phyloP scores from a whole-genome alignment of 2,797 vertebrate genomes.

The Eupleurogrammus muticus region DNA sequence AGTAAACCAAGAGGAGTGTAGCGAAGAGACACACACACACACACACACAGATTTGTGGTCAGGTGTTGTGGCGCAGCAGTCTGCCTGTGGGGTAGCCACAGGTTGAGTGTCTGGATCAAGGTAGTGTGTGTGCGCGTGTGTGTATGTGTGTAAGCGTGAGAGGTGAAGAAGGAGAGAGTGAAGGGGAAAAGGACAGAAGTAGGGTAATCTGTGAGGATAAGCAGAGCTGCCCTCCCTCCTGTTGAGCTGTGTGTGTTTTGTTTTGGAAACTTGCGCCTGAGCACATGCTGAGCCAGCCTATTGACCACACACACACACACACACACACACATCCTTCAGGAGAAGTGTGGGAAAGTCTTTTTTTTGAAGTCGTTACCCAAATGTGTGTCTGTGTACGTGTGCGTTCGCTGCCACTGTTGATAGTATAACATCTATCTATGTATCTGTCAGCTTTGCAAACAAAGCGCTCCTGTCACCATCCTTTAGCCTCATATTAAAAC shows the following conservation, averaged over 20 bases:
- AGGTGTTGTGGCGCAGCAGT: constrained; percentile 1
- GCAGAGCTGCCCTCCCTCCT: constrained; percentile 44
- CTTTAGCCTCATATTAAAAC: constrained; percentile 7
- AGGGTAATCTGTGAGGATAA: constrained; percentile 66
- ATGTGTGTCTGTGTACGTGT: neutral
- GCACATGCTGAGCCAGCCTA: constrained; percentile 61
- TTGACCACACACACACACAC: constrained; percentile 2
- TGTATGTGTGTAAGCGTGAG: too few species aligned
- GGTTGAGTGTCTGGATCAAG: constrained; percentile 1
- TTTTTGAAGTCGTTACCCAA: neutral
- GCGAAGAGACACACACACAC: neutral
- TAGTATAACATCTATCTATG: too few species aligned
- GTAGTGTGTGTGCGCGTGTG: neutral
- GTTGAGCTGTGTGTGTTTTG: constrained; percentile 55
- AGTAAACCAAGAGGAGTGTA: neutral
- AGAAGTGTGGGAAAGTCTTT: constrained; percentile 49
- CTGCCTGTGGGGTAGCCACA: constrained; percentile 3
- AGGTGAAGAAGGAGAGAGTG: neutral
- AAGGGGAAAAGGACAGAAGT: constrained; percentile 36
- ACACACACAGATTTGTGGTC: constrained; percentile 14
- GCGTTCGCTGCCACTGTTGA: constrained; percentile 7
- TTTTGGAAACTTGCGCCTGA: constrained; percentile 66
- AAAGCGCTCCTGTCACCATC: constrained; percentile 8
- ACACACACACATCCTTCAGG: constrained; percentile 1
- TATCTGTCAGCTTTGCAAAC: neutral